Evolutionary conservation across 2,888 invertebrate species (phyloP), one percentile per base, ranked within the genome.

Genomic region (Epinotia demarniana): DNA sequence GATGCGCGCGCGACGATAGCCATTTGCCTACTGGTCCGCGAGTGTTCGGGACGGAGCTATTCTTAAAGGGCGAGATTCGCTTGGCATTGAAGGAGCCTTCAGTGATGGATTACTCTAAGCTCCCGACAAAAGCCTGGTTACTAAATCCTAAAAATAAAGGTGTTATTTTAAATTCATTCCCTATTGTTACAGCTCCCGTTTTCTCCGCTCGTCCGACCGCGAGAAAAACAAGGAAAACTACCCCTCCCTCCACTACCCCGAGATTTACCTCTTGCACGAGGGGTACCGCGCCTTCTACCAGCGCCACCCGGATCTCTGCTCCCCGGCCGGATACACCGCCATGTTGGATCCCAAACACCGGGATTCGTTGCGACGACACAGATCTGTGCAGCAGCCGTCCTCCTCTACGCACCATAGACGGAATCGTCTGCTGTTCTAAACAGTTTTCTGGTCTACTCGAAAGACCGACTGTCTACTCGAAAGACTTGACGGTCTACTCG

Each of bases 211-310:
- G 66, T 92, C 96, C 43, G 99, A 99, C 90, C 95, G 99, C 0
- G 96, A 96, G 18, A 92, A 95, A 60, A 98, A 99, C 91, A 96
- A 95, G 77, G 96, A 96, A 71, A 95, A 95, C 77, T 99, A 99
- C 90, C 99, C 99, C 0, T 93, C 95, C 0, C 94, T 99, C 0
- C 95, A 97, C 86, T 98, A 97, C 93, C 99, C 99, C 0, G 99
- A 99, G 90, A 94, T 99, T 2, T 99, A 99, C 90, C 94, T 99
- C 1, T 95, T 99, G 33, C 97, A 98, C 85, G 98, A 98, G 12
- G 93, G 93, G 0, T 94, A 93, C 84, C 78, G 88, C 1, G 83
- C 88, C 46, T 99, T 99, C 93, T 98, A 95, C 89, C 95, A 96
- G 80, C 90, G 94, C 0, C 95, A 96, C 84, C 92, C 96, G 33